These are phyloP conservation scores for Gymnarchus niloticus DNA, from an alignment of 2,113 vertebrate species.

Conservation along the genomic window DNA sequence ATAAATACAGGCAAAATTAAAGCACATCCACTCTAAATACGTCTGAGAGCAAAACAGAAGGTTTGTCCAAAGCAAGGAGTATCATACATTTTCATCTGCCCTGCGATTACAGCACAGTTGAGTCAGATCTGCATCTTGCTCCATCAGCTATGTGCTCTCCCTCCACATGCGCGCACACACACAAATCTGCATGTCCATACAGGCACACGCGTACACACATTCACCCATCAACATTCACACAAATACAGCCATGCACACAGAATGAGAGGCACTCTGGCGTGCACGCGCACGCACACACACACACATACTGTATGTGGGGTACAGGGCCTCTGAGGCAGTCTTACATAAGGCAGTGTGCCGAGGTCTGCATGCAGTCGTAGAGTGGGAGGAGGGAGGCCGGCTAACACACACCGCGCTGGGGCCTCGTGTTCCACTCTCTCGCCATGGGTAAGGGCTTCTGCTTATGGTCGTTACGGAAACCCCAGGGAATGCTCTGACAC, in stretches of 20 bases:
- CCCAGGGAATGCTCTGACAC: background rate
- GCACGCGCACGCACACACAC: background rate
- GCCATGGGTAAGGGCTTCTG: background rate
- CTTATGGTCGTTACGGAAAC: background rate
- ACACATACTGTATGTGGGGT: background rate
- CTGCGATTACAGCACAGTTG: background rate
- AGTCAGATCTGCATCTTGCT: background rate
- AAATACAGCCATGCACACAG: background rate
- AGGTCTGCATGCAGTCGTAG: background rate
- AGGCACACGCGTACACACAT: background rate
- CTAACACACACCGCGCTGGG: background rate
- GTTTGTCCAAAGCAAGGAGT: background rate
- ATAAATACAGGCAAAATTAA: background rate
- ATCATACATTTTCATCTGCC: background rate
- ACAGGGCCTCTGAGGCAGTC: background rate
- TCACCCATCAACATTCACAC: background rate
- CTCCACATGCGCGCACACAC: background rate
- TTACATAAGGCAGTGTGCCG: slow-evolving; percentile 13
- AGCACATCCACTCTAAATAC: background rate
- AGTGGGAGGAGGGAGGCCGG: background rate
- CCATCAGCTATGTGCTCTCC: background rate
- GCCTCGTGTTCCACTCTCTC: background rate
- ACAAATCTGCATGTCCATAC: background rate
- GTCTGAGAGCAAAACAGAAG: background rate
- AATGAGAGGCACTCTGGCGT: background rate